Base-by-base conservation (phyloP, 2,797 vertebrate genomes). In the Neosilurus mollespiculum region DNA sequence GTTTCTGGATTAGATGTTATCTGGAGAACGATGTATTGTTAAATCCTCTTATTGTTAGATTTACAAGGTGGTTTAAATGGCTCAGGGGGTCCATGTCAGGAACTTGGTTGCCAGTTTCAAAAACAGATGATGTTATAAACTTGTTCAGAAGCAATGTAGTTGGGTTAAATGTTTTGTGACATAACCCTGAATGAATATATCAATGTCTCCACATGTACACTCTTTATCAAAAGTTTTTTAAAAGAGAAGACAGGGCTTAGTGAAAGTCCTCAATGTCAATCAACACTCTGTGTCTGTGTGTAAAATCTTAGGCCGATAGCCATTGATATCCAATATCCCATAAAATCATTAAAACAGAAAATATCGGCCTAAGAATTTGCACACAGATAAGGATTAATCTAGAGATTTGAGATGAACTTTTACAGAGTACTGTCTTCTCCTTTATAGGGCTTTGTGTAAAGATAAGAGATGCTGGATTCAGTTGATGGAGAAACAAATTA, bases 1-100 rank as follows among this genome's bases (percentile, higher is more conserved):
- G 83, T 78, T 67, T 61, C 79, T 83, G 67, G 70, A 80, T 72
- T 73, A 51, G 66, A 73, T 80, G 16, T n/a, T 58, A 71, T 80
- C 37, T 37, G n/a, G 54, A 62, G 49, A 66, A 72, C 3, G 30
- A 56, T 56, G 72, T 78, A 37, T 73, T 53, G 56, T 54, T 49
- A 85, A 69, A 83, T 77, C 51, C 70, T 69, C 30, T 79, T 67
- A 73, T 78, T 84, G 67, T 62, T 34, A 20, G 78, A 62, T 71
- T 67, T 30, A 73, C 43, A 82, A 54, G 66, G 54, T 24, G 7
- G 9, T 56, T 64, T 51, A 15, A 80, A 62, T n/a, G 30, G 30
- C 30, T 83, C 26, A 18, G 4, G 53, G 61, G 43, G 37, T 43
- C 7, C 76, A 62, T 24, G 26, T 53, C 22, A 64, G 37, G 15